phyloP scores from a whole-genome alignment of 2,888 invertebrate genomes.

The Fabriciana adippe region DNA sequence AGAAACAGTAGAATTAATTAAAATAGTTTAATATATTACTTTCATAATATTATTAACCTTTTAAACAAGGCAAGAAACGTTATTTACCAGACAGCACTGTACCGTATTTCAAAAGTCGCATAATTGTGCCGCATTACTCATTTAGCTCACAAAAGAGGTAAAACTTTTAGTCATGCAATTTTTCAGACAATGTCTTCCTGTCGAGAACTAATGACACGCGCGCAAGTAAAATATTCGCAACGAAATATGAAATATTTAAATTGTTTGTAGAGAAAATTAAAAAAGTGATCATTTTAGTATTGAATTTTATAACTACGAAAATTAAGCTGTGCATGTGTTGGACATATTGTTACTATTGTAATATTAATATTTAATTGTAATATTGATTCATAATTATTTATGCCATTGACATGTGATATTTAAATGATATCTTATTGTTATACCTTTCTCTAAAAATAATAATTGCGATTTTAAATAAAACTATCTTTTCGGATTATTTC shows the following conservation, averaged over 20 bases:
- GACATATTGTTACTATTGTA: too few species aligned
- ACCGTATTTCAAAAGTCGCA: conserved; percentile 36
- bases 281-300: too few species aligned
- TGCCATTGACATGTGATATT: too few species aligned
- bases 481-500: too few species aligned
- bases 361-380: too few species aligned
- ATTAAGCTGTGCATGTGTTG: too few species aligned
- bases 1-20: conserved; percentile 3
- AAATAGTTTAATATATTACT: background rate
- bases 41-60: background rate
- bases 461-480: too few species aligned
- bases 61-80: conserved; percentile 7
- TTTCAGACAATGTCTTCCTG: conserved; percentile 39
- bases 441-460: too few species aligned
- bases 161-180: conserved; percentile 40
- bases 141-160: conserved; percentile 38
- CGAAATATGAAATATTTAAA: conserved; percentile 22
- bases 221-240: conserved; percentile 25
- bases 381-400: too few species aligned
- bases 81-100: conserved; percentile 24
- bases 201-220: conserved; percentile 39
- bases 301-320: too few species aligned
- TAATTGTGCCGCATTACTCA: conserved; percentile 39
- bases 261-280: background rate
- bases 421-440: too few species aligned